Conservation (phyloP, 2,113 vertebrate species). For the Rhea americana region DNA sequence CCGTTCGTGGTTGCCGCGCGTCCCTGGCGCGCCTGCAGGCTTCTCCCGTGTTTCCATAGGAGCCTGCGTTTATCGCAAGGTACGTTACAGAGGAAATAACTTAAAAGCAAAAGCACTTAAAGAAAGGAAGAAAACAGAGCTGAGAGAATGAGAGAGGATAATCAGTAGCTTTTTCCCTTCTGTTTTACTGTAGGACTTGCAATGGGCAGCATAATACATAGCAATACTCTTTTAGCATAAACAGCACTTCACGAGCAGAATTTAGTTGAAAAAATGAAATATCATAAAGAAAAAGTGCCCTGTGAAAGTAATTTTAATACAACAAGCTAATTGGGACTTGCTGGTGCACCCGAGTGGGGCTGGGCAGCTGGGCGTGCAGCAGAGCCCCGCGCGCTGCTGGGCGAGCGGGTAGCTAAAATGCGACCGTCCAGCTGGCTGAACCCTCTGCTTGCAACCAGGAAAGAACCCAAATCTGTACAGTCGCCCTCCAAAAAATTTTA, state of each 20-base stretch:
- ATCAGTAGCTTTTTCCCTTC: not conserved
- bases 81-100: not conserved
- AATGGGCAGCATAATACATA: not conserved
- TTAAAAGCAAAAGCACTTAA: not conserved
- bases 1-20: fast-evolving
- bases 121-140: not conserved
- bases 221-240: not conserved
- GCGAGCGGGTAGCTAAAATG: too few relatives aligned
- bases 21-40: not conserved
- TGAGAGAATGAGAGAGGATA: not conserved
- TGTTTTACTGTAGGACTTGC: not conserved
- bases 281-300: not conserved
- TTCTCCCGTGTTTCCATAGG: not conserved
- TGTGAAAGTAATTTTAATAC: not conserved
- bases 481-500: not conserved
- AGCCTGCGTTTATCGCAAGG: not conserved
- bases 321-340: not conserved
- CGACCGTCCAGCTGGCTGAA: not conserved
- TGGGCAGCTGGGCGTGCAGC: fast-evolving
- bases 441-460: not conserved
- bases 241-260: not conserved
- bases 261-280: not conserved
- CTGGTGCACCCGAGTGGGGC: not conserved
- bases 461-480: fast-evolving
- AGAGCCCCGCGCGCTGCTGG: not conserved